Base-by-base conservation (phyloP, 2,113 vertebrate genomes). In the Dendropsophus ebraccatus region DNA sequence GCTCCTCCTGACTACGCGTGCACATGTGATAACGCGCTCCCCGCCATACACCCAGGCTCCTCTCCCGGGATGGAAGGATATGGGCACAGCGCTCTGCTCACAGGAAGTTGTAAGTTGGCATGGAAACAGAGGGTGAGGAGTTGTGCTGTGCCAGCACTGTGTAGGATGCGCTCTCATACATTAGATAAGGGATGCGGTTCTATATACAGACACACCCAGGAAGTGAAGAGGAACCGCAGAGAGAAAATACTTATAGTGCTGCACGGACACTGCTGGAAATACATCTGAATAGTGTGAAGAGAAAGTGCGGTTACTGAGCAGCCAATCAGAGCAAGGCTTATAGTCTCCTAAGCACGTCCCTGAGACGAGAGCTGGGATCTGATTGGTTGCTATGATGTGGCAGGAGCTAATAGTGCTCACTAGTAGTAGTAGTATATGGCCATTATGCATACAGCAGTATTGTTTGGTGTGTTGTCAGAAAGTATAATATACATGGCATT, bases 91-190 rank as follows among this genome's bases (percentile, higher is more conserved):
- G 19, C 37, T 35, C 37, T 6, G 72, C 72, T 47, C 2, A 49
- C 72, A 74, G 72, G 72, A 74, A 74, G 72, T 74, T 74, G 37
- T 13, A 74, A n/a, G 72, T 49, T 47, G 41, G 23, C 37, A 74
- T 74, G 72, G 72, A 74, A 74, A 74, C 72, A 25, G 41, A 74
- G 72, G 37, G 37, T 49, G 37, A 41, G 21, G 70, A 37, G 41
- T 13, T 49, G 47, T 12, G 72, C 17, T 1, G 72, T 74, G 72
- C 72, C 37, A n/a, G 67, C 4, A 35, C 67, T 41, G 67, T 37
- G 67, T 21, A 70, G 67, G 67, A 69, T 69, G 65, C 65, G 7
- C 56, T n/a, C 30, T 69, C 21, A 12, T 11, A 11, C 69, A 73
- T 4, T 0, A 74, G 72, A 73, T 23, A 73, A 45, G 70, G 13